A percentile compares a stretch with the other conserved stretches of the same genome.
phyloP scores from a whole-genome alignment of 2,797 vertebrate genomes.

The Paratrypauchen microcephalus region DNA sequence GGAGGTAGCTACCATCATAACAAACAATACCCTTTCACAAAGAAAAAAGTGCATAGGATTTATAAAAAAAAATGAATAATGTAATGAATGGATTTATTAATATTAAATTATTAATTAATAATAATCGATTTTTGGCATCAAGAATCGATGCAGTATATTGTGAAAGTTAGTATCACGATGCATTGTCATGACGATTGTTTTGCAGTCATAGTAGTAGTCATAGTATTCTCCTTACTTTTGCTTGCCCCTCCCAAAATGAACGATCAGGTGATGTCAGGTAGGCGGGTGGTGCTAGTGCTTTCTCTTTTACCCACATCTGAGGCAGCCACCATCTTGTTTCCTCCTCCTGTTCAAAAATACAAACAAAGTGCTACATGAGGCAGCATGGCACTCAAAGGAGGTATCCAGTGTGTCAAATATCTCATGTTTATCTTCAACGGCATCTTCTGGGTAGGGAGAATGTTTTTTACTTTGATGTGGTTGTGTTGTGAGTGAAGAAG shows the following conservation, averaged over 20 bases:
- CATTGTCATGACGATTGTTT: too few species aligned
- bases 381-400: conserved; percentile 67
- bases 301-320: neutral
- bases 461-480: conserved; percentile 6
- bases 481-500: neutral
- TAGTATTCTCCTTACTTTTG: neutral
- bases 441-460: conserved; percentile 74
- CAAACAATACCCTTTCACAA: too few species aligned
- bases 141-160: too few species aligned
- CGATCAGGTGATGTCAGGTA: conserved; percentile 42
- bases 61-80: too few species aligned
- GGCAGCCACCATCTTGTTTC: conserved; percentile 17
- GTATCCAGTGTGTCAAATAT: conserved; percentile 73
- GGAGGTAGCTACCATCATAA: too few species aligned
- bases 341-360: conserved; percentile 14
- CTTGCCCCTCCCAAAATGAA: conserved; percentile 41
- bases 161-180: too few species aligned
- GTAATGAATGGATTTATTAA: too few species aligned
- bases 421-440: conserved; percentile 72
- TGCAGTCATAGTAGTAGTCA: too few species aligned
- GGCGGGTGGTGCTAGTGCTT: conserved; percentile 30
- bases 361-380: neutral
- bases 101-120: too few species aligned
- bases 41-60: too few species aligned
- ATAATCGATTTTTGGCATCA: too few species aligned